These are phyloP conservation scores for Oncorhynchus kisutch DNA, from an alignment of 2,113 vertebrate species.

Conservation along the genomic window DNA sequence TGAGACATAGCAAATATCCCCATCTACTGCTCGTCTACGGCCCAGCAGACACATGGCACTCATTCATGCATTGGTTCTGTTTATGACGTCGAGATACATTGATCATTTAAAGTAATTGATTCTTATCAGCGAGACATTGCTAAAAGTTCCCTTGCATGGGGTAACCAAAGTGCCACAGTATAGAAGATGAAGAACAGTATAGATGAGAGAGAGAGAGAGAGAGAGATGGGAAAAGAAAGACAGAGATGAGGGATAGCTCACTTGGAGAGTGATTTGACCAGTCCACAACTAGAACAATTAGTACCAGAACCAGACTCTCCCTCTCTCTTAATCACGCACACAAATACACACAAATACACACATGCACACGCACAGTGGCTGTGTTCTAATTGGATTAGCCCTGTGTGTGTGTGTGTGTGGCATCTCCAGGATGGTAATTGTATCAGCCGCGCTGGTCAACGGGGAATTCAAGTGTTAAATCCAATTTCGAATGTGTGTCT, in stretches of 20 bases:
- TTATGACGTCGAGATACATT: too few species aligned
- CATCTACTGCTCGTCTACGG: too few species aligned
- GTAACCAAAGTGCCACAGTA: too few species aligned
- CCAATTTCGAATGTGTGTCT: constrained; percentile 76
- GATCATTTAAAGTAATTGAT: too few species aligned
- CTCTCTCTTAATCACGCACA: neutral
- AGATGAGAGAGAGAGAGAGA: neutral
- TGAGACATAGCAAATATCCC: neutral
- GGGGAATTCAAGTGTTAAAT: constrained; percentile 78
- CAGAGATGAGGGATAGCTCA: neutral
- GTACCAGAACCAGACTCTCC: neutral
- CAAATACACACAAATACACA: constrained; percentile 16
- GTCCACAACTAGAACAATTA: neutral
- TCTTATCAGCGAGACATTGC: too few species aligned
- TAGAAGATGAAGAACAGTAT: too few species aligned
- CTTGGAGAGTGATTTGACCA: neutral
- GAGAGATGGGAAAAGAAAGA: neutral
- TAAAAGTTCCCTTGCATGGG: too few species aligned
- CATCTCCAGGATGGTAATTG: constrained; percentile 68
- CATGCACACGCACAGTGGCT: constrained; percentile 33
- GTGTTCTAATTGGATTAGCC: constrained; percentile 67
- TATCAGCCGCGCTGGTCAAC: constrained; percentile 71
- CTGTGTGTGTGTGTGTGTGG: constrained; percentile 31
- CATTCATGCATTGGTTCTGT: too few species aligned
- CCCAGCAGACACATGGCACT: too few species aligned